These are phyloP conservation scores for Streptopelia turtur DNA, from an alignment of 2,797 vertebrate genomes.

Conservation along the genomic window DNA sequence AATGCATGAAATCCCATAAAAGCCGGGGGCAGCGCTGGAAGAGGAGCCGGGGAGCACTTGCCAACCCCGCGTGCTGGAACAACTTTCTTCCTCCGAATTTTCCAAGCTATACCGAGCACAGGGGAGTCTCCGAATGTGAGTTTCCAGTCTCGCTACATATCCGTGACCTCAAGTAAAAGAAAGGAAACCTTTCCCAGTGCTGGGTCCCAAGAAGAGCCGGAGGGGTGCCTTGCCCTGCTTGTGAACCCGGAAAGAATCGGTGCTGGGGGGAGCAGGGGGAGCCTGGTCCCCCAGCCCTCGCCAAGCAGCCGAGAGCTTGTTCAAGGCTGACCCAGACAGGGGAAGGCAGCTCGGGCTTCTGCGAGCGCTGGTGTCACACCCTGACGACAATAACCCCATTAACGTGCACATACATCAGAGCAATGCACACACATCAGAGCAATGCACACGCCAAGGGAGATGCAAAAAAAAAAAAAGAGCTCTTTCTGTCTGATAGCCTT, in stretches of 20 bases:
- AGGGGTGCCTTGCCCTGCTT: constrained; percentile 45
- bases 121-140: constrained; percentile 9
- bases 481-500: constrained; percentile 56
- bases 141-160: not conserved
- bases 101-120: not conserved
- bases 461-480: not conserved
- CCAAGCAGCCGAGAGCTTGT: accelerated
- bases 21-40: not conserved
- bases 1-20: not conserved
- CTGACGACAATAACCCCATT: constrained; percentile 31
- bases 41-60: not conserved
- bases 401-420: not conserved
- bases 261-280: accelerated
- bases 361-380: not conserved
- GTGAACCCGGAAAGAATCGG: not conserved
- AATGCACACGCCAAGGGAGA: not conserved
- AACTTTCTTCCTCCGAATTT: not conserved
- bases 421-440: too few relatives aligned
- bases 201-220: not conserved
- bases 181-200: not conserved
- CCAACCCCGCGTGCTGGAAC: not conserved
- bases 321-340: not conserved
- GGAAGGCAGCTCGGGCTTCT: not conserved
- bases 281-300: not conserved
- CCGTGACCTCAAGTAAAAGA: not conserved